Evolutionary conservation across 2,113 vertebrate genomes (phyloP), one percentile per base, ranked within the genome.

Genomic region (Danionella cerebrum): DNA sequence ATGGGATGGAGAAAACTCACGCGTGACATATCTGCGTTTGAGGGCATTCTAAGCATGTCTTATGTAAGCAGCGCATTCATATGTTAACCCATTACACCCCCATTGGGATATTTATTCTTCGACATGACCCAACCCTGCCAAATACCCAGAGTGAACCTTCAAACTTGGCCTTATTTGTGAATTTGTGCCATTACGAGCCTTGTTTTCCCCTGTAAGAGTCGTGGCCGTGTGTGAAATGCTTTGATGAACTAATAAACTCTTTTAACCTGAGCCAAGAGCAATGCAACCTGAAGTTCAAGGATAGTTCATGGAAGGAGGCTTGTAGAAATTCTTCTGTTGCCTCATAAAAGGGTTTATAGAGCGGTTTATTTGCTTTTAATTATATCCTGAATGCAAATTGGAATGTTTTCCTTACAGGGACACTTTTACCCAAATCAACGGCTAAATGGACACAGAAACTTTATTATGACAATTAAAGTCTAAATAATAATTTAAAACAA

Each of bases 201-300:
- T 18, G 21, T 73, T 14, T 31, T 65, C 39, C 51, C 50, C 47
- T 16, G 13, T 24, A 38, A 54, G 47, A 67, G 44, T 62, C 54
- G n/a, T 29, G 51, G 69, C 45, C 47, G 69, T 27, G 58, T 68
- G 53, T 65, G 35, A 75, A 74, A 72, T 74, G 33, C 54, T 77
- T 72, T 6, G 48, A 57, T 6, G 21, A 60, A 19, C 39, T 47
- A 19, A 48, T 62, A 66, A 38, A 66, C 36, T 35, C 44, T 52
- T 60, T 45, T 52, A 45, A 21, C 47, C 69, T 39, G 14, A 41
- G 27, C 27, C 18, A 35, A 48, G 27, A 53, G 35, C n/a, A 44
- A 58, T 57, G 51, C 70, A 77, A 79, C 76, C 52, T 71, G 75
- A 85, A 84, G 86, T 86, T 85, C 83, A 86, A 85, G 83, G 79